These are phyloP conservation scores for Otis tarda DNA, from an alignment of 2,113 vertebrate species.

Conservation along the genomic window DNA sequence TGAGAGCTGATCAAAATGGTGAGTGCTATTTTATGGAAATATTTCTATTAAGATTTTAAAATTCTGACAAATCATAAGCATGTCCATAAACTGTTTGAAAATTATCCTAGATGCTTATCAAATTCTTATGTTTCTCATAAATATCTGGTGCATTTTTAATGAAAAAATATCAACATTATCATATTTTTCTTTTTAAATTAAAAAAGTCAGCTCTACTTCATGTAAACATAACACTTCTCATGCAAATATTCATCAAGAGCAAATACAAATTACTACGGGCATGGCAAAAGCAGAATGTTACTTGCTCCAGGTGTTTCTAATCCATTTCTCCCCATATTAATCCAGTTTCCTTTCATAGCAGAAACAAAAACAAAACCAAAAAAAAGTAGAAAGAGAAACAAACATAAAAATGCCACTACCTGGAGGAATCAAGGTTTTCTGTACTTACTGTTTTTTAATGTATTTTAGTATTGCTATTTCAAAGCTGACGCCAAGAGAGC, in stretches of 20 bases:
- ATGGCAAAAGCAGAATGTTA: not conserved
- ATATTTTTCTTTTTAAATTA: not conserved
- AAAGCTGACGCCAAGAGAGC: not conserved
- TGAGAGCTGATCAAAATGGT: not conserved
- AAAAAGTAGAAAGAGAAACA: not conserved
- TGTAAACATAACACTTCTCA: not conserved
- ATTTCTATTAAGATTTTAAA: not conserved
- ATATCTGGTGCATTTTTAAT: not conserved
- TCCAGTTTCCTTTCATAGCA: not conserved
- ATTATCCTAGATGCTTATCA: not conserved
- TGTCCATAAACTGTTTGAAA: not conserved
- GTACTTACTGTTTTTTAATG: not conserved
- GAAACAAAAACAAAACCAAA: not conserved
- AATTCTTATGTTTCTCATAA: not conserved
- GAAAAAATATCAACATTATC: not conserved
- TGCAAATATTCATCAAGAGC: not conserved
- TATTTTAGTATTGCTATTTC: not conserved
- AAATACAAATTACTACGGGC: not conserved
- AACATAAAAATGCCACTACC: not conserved
- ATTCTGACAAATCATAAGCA: not conserved
- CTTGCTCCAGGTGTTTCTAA: not conserved
- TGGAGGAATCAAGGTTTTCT: not conserved
- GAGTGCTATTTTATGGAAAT: not conserved
- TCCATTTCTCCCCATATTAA: not conserved
- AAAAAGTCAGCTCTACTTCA: not conserved